A percentile compares a stretch with the other conserved stretches of the same genome.
Evolutionary conservation across 2,888 invertebrate species (phyloP).

Genomic region (Slavum lentiscoides): DNA sequence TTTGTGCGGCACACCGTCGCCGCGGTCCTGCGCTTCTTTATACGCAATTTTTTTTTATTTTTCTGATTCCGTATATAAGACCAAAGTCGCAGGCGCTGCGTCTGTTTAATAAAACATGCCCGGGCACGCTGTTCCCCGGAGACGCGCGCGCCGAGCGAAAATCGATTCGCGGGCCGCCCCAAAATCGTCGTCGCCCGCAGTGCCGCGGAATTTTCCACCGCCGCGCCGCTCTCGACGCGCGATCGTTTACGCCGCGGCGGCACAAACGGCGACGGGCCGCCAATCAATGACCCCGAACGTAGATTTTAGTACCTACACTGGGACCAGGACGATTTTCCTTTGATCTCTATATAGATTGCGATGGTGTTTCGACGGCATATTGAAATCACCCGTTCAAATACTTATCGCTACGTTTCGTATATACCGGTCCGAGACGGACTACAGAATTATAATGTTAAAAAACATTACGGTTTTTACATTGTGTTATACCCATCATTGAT

Average conservation of each 20-base stretch:
- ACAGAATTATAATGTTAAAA: too few species aligned
- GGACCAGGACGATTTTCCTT: too few species aligned
- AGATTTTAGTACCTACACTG: too few species aligned
- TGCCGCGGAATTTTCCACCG: neutral
- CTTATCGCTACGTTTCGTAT: too few species aligned
- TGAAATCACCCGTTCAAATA: too few species aligned
- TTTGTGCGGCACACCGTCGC: neutral
- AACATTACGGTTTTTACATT: too few species aligned
- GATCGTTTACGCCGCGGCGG: conserved; percentile 28
- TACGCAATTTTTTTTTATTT: neutral
- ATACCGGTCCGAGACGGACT: too few species aligned
- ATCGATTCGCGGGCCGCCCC: conserved; percentile 45
- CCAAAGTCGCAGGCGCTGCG: conserved; percentile 17
- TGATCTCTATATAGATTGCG: too few species aligned
- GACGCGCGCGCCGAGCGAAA: conserved; percentile 23
- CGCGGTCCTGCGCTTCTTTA: conserved; percentile 18
- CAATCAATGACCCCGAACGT: conserved; percentile 30
- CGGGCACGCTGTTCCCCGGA: conserved; percentile 21
- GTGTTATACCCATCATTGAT: too few species aligned
- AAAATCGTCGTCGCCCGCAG: conserved; percentile 17
- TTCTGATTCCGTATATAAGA: neutral
- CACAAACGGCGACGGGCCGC: neutral
- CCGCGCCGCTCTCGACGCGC: conserved; percentile 18
- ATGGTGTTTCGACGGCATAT: too few species aligned
- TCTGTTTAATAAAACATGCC: conserved; percentile 52